A percentile compares a stretch with the other conserved stretches of the same genome.
These are phyloP conservation scores for Adrianichthys oophorus DNA, from an alignment of 2,797 vertebrate genomes.

Conservation along the genomic window DNA sequence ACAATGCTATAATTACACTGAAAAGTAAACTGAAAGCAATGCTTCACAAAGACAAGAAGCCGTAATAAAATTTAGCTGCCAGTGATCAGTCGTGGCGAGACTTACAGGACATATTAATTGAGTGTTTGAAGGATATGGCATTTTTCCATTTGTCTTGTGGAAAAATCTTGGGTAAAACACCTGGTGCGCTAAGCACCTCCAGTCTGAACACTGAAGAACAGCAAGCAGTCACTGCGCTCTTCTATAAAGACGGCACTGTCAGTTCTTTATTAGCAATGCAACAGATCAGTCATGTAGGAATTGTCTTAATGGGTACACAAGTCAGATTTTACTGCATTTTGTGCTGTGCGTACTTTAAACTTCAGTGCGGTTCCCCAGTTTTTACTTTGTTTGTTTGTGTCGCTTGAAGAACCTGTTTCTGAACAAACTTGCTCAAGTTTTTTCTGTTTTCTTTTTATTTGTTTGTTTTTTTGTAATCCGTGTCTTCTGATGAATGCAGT, in stretches of 20 bases:
- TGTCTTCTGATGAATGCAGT: conserved; percentile 33
- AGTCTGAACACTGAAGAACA: conserved; percentile 64
- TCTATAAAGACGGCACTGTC: conserved; percentile 49
- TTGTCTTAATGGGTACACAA: no score
- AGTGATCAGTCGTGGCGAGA: conserved; percentile 62
- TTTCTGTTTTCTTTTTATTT: no score
- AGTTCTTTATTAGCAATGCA: conserved; percentile 17
- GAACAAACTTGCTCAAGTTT: no score
- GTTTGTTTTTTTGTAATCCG: conserved; percentile 11
- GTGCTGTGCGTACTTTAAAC: no score
- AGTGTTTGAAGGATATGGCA: conserved; percentile 71
- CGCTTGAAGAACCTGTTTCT: no score
- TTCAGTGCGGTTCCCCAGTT: no score
- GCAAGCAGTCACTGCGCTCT: conserved; percentile 51
- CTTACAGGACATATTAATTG: conserved; percentile 74
- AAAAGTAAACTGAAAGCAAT: conserved; percentile 83
- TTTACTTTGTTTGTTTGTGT: no score
- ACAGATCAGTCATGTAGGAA: no score
- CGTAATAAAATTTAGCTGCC: conserved; percentile 77
- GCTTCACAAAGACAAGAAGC: conserved; percentile 77
- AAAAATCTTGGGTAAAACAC: conserved; percentile 76
- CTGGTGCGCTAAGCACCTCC: conserved; percentile 71
- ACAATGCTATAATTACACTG: conserved; percentile 82
- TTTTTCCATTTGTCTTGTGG: conserved; percentile 79
- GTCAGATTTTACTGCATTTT: no score